Base-by-base conservation (phyloP, 2,888 invertebrate species). In the Pharmacophagus antenor region DNA sequence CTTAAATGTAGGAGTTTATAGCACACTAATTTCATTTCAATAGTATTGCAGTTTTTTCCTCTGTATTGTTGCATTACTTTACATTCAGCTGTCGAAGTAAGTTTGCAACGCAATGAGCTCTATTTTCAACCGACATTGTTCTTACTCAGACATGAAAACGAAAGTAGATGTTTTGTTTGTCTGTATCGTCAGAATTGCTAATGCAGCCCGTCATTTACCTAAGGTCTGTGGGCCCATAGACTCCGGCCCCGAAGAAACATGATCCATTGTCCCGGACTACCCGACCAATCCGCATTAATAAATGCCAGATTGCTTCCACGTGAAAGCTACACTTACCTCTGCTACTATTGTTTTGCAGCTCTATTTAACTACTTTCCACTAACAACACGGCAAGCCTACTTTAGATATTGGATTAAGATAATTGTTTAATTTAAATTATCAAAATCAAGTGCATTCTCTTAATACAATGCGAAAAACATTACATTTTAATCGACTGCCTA, bases 261-360 rank as follows among this genome's bases (percentile, higher is more conserved):
- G 71, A 73, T 66, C 75, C 74, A 80, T 82, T 82, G 80, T 82
- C 76, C 74, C 72, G 70, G 70, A 63, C 71, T 71, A 73, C 72
- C 73, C 74, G 73, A 70, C 75, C 80, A 74, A 78, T 80, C 70
- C 73, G 71, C 77, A 80, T 80, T 83, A 79, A 80, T 80, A 81
- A 81, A 81, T 74, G 76, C 76, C 74, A 73, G 76, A 76, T 77
- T 76, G 75, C 75, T 67, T 70, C 69, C 70, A 66, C 65, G 64
- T 62, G 70, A 64, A 64, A 61, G 56, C 61, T 61, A 56, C 61
- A 61, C 61, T 61, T 61, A 61, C 61, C 52, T 61, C 48, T 56
- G 42, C 61, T 21, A 48, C 61, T 53, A 61, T 61, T 61, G 61
- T 61, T 61, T 56, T 56, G 56, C 52, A 56, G 52, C 61, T 61